phyloP scores from a whole-genome alignment of 2,888 invertebrate genomes.

The Xestia c-nigrum region DNA sequence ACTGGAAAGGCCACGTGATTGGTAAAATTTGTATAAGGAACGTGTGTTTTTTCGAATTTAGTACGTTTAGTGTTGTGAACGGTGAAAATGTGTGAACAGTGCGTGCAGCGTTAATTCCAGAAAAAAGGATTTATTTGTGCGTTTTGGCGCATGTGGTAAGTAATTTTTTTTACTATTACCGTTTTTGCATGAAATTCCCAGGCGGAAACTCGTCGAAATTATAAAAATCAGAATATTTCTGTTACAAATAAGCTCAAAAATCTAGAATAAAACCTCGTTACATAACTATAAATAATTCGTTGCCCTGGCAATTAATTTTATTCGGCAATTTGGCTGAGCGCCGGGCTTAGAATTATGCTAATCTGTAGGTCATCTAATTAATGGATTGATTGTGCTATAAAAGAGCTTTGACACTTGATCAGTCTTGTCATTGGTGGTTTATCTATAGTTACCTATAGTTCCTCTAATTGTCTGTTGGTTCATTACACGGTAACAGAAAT shows the following conservation, averaged over 20 bases:
- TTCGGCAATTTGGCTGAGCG: constrained; percentile 69
- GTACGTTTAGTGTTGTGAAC: constrained; percentile 70
- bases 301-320: constrained; percentile 68
- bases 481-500: constrained; percentile 32
- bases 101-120: constrained; percentile 80
- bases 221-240: background rate
- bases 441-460: constrained; percentile 43
- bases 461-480: constrained; percentile 34
- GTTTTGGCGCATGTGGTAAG: constrained; percentile 77
- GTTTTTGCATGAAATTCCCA: constrained; percentile 3
- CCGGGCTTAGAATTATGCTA: constrained; percentile 58
- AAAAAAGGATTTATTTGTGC: constrained; percentile 75
- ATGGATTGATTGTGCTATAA: constrained; percentile 47
- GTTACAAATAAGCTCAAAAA: constrained; percentile 8
- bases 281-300: constrained; percentile 66
- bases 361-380: constrained; percentile 62
- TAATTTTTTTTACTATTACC: constrained; percentile 56
- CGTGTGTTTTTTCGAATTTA: constrained; percentile 67
- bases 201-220: background rate
- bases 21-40: constrained; percentile 53
- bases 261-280: constrained; percentile 54
- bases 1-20: constrained; percentile 85
- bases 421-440: constrained; percentile 17
- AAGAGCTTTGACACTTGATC: constrained; percentile 56
- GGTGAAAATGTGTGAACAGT: constrained; percentile 87